Base-by-base conservation (phyloP, 2,888 invertebrate genomes). In the Drosophila kuntzei region DNA sequence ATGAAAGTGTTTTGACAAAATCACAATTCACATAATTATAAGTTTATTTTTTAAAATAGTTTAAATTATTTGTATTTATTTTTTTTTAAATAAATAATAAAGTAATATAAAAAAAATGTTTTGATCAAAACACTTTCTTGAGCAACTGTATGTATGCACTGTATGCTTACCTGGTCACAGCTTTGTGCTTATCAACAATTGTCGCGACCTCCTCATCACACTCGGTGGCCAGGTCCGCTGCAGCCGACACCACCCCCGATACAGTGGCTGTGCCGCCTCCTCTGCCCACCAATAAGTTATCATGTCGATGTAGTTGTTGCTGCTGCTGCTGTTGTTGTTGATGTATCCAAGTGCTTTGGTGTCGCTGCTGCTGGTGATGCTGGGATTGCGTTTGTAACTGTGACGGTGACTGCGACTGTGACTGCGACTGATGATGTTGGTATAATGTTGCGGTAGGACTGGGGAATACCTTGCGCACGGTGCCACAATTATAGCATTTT, bases 401-500 rank as follows among this genome's bases (percentile, higher is more conserved):
- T 76, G 76, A 51, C 71, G 78, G 75, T 50, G 46, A 36, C n/a
- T 64, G 53, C 4, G 37, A 68, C 16, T 58, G 76, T n/a, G 62
- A 65, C 41, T 64, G 75, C 54, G 68, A 53, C 22, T 75, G 80
- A 18, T 54, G 41, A 41, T 55, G 47, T 32, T 71, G 75, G 62
- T 72, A 79, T 54, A 77, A 74, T 71, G 87, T 80, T 79, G 88
- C 67, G 73, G 86, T 80, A 71, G 89, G 87, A 78, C 85, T 83
- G 47, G 90, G 86, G 68, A 90, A 89, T 64, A 90, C 91, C 92
- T 94, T 93, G 90, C 95, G 93, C 91, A 94, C 93, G 90, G 94
- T 94, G 87, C 96, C 96, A 94, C 97, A 97, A 94, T 96, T 95
- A 94, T 95, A 94, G 93, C 97, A 97, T 94, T 95, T 95, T 88